These are phyloP conservation scores for Abscondita cerata DNA, from an alignment of 2,888 invertebrate species.

Conservation along the genomic window DNA sequence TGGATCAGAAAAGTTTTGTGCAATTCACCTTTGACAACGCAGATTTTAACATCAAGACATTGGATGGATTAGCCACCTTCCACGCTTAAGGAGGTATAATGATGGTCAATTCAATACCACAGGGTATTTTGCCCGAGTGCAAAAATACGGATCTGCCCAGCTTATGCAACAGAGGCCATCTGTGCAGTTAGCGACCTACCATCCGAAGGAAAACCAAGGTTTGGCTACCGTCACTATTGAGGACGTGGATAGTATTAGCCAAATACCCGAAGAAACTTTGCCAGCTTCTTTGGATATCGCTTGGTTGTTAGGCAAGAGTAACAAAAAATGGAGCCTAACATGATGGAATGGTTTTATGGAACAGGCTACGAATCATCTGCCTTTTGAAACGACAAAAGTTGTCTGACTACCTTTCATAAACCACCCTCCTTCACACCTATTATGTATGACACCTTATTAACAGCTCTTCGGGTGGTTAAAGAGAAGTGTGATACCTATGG, in stretches of 20 bases:
- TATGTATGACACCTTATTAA: conserved; percentile 46
- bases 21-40: too few species aligned
- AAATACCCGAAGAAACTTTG: neutral
- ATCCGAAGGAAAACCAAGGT: neutral
- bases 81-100: too few species aligned
- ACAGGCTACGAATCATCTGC: conserved; percentile 32
- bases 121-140: too few species aligned
- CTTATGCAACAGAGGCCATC: too few species aligned
- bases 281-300: conserved; percentile 10
- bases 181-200: too few species aligned
- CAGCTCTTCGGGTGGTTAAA: conserved; percentile 41
- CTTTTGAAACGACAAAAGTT: conserved; percentile 43
- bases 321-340: conserved; percentile 16
- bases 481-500: conserved; percentile 7
- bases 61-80: too few species aligned
- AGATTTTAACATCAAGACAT: too few species aligned
- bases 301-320: conserved; percentile 33
- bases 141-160: too few species aligned
- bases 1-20: too few species aligned
- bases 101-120: too few species aligned
- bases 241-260: too few species aligned
- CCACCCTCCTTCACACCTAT: conserved; percentile 48
- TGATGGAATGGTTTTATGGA: conserved; percentile 49
- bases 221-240: too few species aligned
- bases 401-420: conserved; percentile 50